Conservation (phyloP, 92 coral and sea anemone genomes). For the Micromussa lordhowensis region DNA sequence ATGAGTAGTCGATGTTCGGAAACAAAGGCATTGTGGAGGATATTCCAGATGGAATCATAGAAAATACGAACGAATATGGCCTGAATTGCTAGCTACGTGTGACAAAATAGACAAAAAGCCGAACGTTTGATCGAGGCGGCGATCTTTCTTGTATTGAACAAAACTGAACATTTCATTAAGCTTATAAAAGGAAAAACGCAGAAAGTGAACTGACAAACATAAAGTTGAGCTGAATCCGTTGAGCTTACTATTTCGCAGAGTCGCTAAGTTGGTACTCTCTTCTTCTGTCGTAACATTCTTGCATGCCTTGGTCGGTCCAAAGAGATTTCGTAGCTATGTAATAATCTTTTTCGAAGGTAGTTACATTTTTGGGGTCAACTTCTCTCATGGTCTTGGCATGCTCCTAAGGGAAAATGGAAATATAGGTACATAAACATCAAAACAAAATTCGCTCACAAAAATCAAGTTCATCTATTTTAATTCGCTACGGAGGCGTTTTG, state of each 20-base stretch:
- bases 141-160: background rate
- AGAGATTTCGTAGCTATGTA: constrained; percentile 93
- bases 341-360: constrained; percentile 92
- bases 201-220: background rate
- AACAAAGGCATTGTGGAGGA: constrained; percentile 38
- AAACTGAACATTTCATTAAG: constrained; percentile 24
- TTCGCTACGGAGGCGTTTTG: constrained; percentile 27
- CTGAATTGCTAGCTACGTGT: constrained; percentile 2
- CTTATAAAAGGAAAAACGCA: background rate
- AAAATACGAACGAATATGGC: constrained; percentile 14
- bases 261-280: constrained; percentile 98
- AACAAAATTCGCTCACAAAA: constrained; percentile 60
- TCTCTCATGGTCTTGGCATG: constrained; percentile 86
- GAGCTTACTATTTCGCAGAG: constrained; percentile 95
- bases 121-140: background rate
- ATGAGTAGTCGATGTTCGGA: background rate
- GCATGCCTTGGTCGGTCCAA: constrained; percentile 95
- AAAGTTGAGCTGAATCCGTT: too few relatives aligned
- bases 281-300: constrained; percentile 97
- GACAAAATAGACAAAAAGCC: background rate
- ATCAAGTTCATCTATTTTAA: constrained; percentile 19
- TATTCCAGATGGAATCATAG: constrained; percentile 27
- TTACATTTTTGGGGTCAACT: constrained; percentile 94
- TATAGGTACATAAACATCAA: constrained; percentile 30
- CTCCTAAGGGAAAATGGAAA: constrained; percentile 70